Evolutionary conservation across 2,888 invertebrate genomes (phyloP).

Genomic region (Amiota minor): DNA sequence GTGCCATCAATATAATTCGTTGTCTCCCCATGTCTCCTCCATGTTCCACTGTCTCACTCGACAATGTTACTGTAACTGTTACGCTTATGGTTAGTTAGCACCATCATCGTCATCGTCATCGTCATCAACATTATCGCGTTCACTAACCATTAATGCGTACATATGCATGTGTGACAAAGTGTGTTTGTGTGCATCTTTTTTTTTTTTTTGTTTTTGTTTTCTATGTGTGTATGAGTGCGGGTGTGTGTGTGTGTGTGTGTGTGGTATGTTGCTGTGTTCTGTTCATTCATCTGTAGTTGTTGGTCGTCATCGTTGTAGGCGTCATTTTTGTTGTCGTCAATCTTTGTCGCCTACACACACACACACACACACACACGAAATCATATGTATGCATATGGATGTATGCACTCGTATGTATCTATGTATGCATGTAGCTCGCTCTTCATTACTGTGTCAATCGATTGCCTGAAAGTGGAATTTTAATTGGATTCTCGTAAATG

Average conservation of each 20-base stretch:
- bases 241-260: background rate
- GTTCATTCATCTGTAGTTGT: no score
- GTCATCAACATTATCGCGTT: background rate
- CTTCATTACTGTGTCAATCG: slow-evolving; percentile 29
- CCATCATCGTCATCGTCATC: background rate
- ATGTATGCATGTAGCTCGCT: background rate
- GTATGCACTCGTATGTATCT: background rate
- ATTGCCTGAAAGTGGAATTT: slow-evolving; percentile 29
- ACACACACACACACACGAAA: no score
- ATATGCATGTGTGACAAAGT: background rate
- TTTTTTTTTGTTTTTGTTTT: no score
- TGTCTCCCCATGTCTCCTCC: no score
- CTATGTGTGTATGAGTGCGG: background rate
- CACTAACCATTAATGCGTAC: background rate
- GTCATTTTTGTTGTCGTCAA: background rate
- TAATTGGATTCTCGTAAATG: slow-evolving; percentile 29
- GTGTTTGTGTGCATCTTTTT: background rate
- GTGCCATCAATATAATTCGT: no score
- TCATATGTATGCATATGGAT: background rate
- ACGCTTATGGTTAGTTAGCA: no score
- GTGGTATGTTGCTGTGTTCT: background rate
- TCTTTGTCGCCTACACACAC: background rate
- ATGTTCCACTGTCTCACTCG: no score
- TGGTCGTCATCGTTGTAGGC: background rate
- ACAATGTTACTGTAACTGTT: no score